Base-by-base conservation (phyloP, 2,888 invertebrate species). In the Venustoraphidia nigricollis region DNA sequence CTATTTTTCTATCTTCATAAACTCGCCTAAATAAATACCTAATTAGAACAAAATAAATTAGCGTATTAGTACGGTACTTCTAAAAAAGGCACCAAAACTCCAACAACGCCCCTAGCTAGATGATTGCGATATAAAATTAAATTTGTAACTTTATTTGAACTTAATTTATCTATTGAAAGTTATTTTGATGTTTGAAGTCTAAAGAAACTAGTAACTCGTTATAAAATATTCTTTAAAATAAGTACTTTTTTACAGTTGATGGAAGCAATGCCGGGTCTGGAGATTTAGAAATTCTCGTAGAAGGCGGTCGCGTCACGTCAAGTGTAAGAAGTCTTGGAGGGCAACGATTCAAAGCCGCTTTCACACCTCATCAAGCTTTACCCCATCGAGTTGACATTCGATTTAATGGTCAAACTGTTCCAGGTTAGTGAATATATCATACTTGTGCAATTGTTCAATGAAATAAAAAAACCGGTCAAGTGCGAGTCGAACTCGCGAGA, bases 181-280 rank as follows among this genome's bases (percentile, higher is more conserved):
- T 17, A 3, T 10, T 43, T 4, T 41, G n/a, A 14, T 41, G 2
- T 11, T 41, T 2, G 2, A 41, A 41, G 41, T 41, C 14, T 41
- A 10, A 13, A 2, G n/a, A 13, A 14, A 41, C 4, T 13, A 41
- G 10, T n/a, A 13, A 13, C 4, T 38, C 11, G 11, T 38, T 38
- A 38, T 38, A 38, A 38, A 5, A 8, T 38, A 10, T 38, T 14
- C 3, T 9, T 17, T 37, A 37, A 9, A 37, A 46, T 36, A 47
- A 41, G 39, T 47, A 34, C 43, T 51, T 51, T 51, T 54, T 62
- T 66, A 38, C 62, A 93, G 93, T 97, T 67, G 95, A 97, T 67
- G 94, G 95, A 49, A 86, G 90, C 50, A 79, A 81, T 54, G 95
- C 96, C n/a, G 96, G 96, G 37, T 90, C 93, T 3, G 97, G 96